Evolutionary conservation across 2,888 invertebrate species (phyloP).

Genomic region (Himalopsyche tibetana): DNA sequence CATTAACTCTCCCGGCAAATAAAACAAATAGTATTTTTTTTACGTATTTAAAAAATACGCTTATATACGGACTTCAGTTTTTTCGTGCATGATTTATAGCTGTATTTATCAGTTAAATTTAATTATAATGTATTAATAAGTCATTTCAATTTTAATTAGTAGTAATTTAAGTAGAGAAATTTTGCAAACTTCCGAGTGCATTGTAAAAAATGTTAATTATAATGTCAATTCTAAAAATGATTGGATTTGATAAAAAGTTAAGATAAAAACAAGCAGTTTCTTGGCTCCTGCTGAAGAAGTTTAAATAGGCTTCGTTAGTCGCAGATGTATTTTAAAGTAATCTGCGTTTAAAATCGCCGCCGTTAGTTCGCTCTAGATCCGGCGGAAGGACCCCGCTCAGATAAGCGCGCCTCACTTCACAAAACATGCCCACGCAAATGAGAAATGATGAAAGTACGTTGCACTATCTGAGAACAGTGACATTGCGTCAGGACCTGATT

Average conservation of each 20-base stretch:
- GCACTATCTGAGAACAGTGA: constrained; percentile 32
- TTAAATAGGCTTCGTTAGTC: constrained; percentile 25
- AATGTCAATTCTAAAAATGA: neutral
- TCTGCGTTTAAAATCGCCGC: constrained; percentile 19
- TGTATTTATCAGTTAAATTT: no score
- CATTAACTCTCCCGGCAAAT: no score
- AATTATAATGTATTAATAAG: no score
- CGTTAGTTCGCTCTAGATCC: constrained; percentile 4
- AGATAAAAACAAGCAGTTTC: constrained; percentile 39
- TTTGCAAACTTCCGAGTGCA: no score
- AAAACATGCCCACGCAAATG: constrained; percentile 42
- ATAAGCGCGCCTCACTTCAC: constrained; percentile 17
- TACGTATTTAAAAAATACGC: no score
- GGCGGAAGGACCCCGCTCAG: neutral
- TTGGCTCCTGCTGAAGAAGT: neutral
- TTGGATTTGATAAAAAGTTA: neutral
- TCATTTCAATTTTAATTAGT: no score
- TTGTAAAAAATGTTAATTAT: no score
- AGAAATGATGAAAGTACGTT: constrained; percentile 32
- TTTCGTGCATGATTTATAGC: no score
- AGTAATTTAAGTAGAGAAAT: no score
- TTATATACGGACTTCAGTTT: no score
- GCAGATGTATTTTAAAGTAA: constrained; percentile 42
- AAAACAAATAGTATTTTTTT: no score
- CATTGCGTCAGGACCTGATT: neutral